Percentiles rank a stretch among this genome's conserved stretches.
These are phyloP conservation scores for Chydorus sphaericus DNA, from an alignment of 2,888 invertebrate species.

Conservation along the genomic window DNA sequence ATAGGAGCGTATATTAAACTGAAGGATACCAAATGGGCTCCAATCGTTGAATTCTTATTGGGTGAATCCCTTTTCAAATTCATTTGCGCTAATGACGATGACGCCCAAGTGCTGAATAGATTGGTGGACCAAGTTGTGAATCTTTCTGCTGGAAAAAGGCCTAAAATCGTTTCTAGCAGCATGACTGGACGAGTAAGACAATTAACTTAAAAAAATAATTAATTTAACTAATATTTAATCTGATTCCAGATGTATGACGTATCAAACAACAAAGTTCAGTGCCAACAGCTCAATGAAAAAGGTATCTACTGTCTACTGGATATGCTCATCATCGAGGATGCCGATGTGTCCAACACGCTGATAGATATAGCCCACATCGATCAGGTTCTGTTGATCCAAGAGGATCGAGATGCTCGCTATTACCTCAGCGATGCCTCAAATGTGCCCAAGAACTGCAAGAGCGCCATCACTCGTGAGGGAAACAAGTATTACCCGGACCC, in stretches of 20 bases:
- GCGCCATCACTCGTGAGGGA: constrained; percentile 17
- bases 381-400: constrained; percentile 56
- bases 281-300: no score
- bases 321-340: constrained; percentile 51
- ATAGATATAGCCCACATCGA: constrained; percentile 66
- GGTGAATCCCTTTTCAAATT: constrained; percentile 24
- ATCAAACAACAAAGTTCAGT: background rate
- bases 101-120: background rate
- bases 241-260: background rate
- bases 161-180: background rate
- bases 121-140: no score
- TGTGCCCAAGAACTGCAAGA: constrained; percentile 18
- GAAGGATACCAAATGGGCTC: constrained; percentile 55
- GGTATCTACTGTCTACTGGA: background rate
- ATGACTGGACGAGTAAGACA: constrained; percentile 4
- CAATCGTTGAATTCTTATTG: constrained; percentile 58
- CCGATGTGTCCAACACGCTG: constrained; percentile 65
- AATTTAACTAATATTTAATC: no score
- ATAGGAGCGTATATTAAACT: constrained; percentile 50
- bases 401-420: constrained; percentile 47
- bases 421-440: constrained; percentile 42
- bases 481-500: constrained; percentile 19
- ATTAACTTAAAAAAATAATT: no score
- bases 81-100: background rate
- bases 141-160: background rate